Conservation (phyloP, 37 sponge, comb jelly and placozoan genomes). For the Ephydatia muelleri region DNA sequence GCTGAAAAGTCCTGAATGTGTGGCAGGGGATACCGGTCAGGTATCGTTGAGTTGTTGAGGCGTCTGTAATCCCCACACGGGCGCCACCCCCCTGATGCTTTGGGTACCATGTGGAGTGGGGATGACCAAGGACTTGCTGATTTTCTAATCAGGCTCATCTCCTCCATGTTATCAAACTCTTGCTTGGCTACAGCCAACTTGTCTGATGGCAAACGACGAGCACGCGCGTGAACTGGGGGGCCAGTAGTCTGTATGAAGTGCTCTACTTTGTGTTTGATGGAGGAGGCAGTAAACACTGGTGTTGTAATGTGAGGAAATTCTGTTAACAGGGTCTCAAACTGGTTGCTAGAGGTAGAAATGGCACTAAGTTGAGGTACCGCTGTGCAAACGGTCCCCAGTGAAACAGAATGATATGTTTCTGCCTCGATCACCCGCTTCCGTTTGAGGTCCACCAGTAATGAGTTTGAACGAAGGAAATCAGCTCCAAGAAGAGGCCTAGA, state of each 20-base stretch:
- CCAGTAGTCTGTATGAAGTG: too few species aligned
- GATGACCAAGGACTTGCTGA: constrained; percentile 42
- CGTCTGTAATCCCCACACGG: constrained; percentile 53
- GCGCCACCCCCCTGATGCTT: constrained; percentile 53
- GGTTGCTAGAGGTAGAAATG: too few species aligned
- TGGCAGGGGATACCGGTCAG: constrained; percentile 39
- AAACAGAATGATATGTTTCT: too few species aligned
- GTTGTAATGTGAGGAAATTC: constrained; percentile 36
- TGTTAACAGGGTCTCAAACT: constrained; percentile 21
- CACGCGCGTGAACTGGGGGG: constrained; percentile 32
- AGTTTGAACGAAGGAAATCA: too few species aligned
- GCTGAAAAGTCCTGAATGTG: constrained; percentile 26
- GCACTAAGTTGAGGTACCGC: constrained; percentile 19
- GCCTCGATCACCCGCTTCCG: too few species aligned
- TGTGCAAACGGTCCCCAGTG: background rate
- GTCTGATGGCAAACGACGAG: constrained; percentile 29
- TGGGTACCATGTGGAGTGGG: constrained; percentile 57
- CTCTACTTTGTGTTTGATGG: constrained; percentile 24
- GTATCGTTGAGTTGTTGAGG: constrained; percentile 21
- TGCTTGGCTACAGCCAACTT: background rate
- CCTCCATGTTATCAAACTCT: constrained; percentile 42
- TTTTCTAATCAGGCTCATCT: constrained; percentile 32
- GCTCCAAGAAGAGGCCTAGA: too few species aligned
- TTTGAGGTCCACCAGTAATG: too few species aligned
- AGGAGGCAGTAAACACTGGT: constrained; percentile 15